Conservation (phyloP, 2,888 invertebrate genomes). For the Plagiodera versicolora region DNA sequence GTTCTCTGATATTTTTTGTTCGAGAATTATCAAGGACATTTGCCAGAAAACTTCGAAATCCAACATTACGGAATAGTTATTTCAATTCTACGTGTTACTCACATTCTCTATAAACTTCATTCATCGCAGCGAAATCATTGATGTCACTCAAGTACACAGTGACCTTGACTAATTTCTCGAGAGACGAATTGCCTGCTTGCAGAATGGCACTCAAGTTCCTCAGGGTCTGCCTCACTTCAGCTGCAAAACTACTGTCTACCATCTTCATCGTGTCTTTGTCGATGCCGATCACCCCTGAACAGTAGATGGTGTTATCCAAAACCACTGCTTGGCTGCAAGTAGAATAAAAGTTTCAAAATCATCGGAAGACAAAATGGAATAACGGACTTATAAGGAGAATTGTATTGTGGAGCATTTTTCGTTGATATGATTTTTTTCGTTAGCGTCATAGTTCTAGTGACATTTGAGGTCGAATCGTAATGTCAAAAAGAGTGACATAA, state of each 20-base stretch:
- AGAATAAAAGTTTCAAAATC: slow-evolving; percentile 1
- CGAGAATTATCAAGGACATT: too few species aligned
- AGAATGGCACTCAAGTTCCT: slow-evolving; percentile 77
- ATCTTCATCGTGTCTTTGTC: slow-evolving; percentile 69
- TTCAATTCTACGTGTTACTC: slow-evolving; percentile 47
- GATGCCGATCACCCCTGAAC: slow-evolving; percentile 85
- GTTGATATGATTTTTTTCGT: slow-evolving; percentile 65
- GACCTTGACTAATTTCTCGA: slow-evolving; percentile 81
- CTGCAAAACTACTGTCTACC: slow-evolving; percentile 73
- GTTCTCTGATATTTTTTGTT: too few species aligned
- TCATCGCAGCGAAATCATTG: slow-evolving; percentile 77
- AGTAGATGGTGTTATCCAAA: slow-evolving; percentile 79
- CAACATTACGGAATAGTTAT: not conserved
- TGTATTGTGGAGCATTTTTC: slow-evolving; percentile 70
- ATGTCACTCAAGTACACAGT: slow-evolving; percentile 82
- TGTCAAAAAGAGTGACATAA: not conserved
- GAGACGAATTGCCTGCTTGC: slow-evolving; percentile 70
- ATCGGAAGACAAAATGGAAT: not conserved
- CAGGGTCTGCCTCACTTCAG: slow-evolving; percentile 75
- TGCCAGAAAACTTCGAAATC: not conserved
- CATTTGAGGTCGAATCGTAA: not conserved
- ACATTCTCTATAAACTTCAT: slow-evolving; percentile 85
- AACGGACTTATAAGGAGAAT: slow-evolving; percentile 77
- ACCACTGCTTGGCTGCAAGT: slow-evolving; percentile 80
- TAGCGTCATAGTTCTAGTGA: slow-evolving; percentile 25